These are phyloP conservation scores for Danio kyathit DNA, from an alignment of 2,797 vertebrate species.

Conservation along the genomic window DNA sequence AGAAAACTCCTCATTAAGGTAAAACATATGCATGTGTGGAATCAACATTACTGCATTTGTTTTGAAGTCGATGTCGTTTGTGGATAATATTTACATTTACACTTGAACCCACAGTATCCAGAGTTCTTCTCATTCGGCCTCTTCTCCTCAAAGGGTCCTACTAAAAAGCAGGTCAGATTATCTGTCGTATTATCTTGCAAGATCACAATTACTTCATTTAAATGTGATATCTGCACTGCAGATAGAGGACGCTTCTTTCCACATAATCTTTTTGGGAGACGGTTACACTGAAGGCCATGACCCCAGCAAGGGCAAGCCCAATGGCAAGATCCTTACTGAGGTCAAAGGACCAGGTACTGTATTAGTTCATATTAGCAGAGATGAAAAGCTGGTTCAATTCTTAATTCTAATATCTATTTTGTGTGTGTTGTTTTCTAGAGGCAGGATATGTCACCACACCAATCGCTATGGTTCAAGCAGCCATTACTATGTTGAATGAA, in stretches of 20 bases:
- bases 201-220: not conserved
- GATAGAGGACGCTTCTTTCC: slow-evolving; percentile 91
- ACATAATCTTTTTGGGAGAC: slow-evolving; percentile 88
- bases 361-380: not conserved
- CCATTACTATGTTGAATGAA: slow-evolving; percentile 89
- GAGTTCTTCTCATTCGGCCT: slow-evolving; percentile 93
- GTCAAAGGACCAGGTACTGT: slow-evolving; percentile 92
- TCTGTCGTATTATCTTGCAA: not conserved
- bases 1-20: slow-evolving; percentile 92
- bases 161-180: slow-evolving; percentile 87
- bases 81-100: not conserved
- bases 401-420: not conserved
- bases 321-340: slow-evolving; percentile 88
- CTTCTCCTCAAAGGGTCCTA: slow-evolving; percentile 91
- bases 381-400: not conserved
- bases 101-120: slow-evolving; percentile 80
- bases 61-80: not conserved
- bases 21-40: slow-evolving; percentile 61
- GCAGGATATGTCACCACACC: slow-evolving; percentile 89
- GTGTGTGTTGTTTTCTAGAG: slow-evolving; percentile 75
- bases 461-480: slow-evolving; percentile 94
- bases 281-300: slow-evolving; percentile 87
- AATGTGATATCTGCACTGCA: slow-evolving; percentile 64
- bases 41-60: not conserved
- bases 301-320: slow-evolving; percentile 83